Conservation (phyloP, 2,113 vertebrate species). For the Piprites chloris region DNA sequence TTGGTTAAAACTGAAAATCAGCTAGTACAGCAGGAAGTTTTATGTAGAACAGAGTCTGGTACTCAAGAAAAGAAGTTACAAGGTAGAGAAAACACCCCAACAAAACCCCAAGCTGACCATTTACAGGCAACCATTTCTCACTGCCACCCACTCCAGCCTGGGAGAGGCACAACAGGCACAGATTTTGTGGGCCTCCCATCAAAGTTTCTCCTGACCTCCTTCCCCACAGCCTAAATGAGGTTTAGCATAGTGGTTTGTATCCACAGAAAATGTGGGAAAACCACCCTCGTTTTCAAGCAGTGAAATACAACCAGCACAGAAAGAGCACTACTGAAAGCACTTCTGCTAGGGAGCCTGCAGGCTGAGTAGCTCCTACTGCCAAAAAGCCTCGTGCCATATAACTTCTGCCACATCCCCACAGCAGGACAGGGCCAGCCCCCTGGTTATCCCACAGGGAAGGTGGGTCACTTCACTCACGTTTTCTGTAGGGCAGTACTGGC, state of each 20-base stretch:
- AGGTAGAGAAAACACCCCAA: not conserved
- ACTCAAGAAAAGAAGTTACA: not conserved
- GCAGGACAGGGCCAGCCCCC: not conserved
- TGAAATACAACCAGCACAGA: not conserved
- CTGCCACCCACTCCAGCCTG: not conserved
- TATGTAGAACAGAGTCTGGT: not conserved
- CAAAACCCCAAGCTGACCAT: not conserved
- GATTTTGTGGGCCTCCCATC: not conserved
- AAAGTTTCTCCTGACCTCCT: not conserved
- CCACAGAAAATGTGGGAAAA: not conserved
- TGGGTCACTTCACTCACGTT: constrained; percentile 79
- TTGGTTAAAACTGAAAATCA: not conserved
- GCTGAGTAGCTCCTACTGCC: not conserved
- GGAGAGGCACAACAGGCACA: not conserved
- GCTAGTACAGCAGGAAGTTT: not conserved
- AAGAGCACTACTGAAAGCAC: not conserved
- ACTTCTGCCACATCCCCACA: not conserved
- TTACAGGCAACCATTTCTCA: not conserved
- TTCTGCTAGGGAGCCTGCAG: not conserved
- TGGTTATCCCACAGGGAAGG: not conserved
- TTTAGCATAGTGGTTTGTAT: not conserved
- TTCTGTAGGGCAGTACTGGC: constrained; percentile 84
- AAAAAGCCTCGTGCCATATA: accelerated
- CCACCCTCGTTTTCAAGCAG: not conserved
- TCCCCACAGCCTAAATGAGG: not conserved